Base-by-base conservation (phyloP, 2,888 invertebrate genomes). In the Drosophila maculinotata region DNA sequence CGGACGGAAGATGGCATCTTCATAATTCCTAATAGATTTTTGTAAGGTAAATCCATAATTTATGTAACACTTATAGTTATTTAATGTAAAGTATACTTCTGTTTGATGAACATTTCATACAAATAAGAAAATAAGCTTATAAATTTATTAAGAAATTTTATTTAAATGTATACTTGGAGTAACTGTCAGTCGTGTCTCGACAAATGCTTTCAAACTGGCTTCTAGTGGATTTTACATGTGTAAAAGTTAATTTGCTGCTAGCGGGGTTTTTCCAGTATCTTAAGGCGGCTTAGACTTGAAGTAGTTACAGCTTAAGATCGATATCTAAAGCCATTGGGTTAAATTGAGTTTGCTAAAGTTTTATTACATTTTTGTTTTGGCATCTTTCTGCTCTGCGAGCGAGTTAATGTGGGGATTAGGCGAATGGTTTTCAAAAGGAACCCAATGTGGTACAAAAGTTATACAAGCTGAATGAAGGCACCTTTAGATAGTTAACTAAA, bases 281-380 rank as follows among this genome's bases (percentile, higher is more conserved):
- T 73, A 48, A 30, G 53, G 14, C 30, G 39, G 68, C 53, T 70
- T 60, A 54, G 48, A 36, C 49, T 54, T 49, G 30, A 47, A 52
- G 54, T 44, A 68, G 62, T 73, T 53, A 67, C 44, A 15, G 28
- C 47, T 36, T 15, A 25, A 68, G 74, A 71, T 74, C 53, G 45
- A 74, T 68, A 71, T 63, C 69, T 62, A 49, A 67, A 68, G 51
- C 56, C 56, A 36, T 57, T 35, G 69, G 56, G 74, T 68, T 62
- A 62, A 71, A 68, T 71, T 71, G 69, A 68, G 69, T 68, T 73
- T 68, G 48, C 26, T 17, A 48, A 72, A 72, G 58, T 69, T 72
- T 69, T 69, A 74, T 69, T 58, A 33, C 57, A 49, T 73, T 39
- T 33, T 35, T 54, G 60, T 71, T 33, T 35, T 51, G 15, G 15